Conservation (phyloP, 2,888 invertebrate species). For the Laothoe populi region DNA sequence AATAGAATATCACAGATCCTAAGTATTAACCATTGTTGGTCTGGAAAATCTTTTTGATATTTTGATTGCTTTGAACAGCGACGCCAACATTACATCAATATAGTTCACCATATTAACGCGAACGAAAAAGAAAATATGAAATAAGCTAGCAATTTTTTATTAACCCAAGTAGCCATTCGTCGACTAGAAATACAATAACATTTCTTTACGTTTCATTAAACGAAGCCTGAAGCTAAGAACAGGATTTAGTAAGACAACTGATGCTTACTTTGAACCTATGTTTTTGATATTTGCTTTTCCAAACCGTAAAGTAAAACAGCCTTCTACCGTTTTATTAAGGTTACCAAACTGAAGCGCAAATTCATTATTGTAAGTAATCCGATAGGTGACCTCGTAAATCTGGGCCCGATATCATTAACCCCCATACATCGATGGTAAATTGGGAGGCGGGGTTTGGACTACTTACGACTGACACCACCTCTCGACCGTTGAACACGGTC, state of each 20-base stretch:
- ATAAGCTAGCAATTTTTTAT: too few relatives aligned
- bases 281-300: background rate
- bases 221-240: background rate
- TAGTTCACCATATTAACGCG: too few relatives aligned
- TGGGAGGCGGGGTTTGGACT: constrained; percentile 16
- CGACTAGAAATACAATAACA: too few relatives aligned
- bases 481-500: background rate
- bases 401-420: constrained; percentile 17
- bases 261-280: background rate
- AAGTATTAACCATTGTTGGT: too few relatives aligned
- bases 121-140: too few relatives aligned
- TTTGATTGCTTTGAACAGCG: too few relatives aligned
- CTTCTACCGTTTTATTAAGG: background rate
- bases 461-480: constrained; percentile 9
- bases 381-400: constrained; percentile 20
- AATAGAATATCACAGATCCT: too few relatives aligned
- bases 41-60: too few relatives aligned
- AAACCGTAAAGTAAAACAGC: background rate
- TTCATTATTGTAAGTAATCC: background rate
- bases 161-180: background rate
- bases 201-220: too few relatives aligned
- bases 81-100: too few relatives aligned
- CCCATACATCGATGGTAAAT: constrained; percentile 22
- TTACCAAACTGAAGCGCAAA: background rate
- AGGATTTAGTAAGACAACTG: background rate